Evolutionary conservation across 2,113 vertebrate species (phyloP), one percentile per base, ranked within the genome.

Genomic region (Amblyopsis rosae): DNA sequence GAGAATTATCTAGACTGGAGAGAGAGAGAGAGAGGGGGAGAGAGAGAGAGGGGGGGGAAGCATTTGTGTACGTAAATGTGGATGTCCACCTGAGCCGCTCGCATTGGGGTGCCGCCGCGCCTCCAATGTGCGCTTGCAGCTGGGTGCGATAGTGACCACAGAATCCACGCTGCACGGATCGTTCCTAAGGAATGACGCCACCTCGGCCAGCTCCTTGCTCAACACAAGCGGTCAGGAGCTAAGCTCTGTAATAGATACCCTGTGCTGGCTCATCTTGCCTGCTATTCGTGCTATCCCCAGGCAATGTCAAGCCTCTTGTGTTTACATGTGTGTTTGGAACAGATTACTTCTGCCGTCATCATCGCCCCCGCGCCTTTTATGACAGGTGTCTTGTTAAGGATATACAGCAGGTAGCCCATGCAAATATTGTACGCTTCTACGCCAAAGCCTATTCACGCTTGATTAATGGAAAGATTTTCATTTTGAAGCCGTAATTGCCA

Each of bases 161-260:
- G 73, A 73, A 32, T 80, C 80, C 72, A 75, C 74, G 71, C 70
- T 82, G 76, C 73, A 59, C 33, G 67, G 76, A 67, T 82, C 3
- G 71, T 81, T 84, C 76, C 79, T 82, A 59, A 66, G 69, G 87
- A 81, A 80, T 69, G 69, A 67, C 59, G 41, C 59, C 12, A 59
- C 47, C 33, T 66, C 68, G 6, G 3, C 67, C 57, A 50, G 64
- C 61, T 19, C 59, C 41, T 9, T 35, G 59, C 47, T 16, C 68
- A 41, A 62, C 65, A 66, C 66, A 62, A 65, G 62, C 65, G 58
- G 69, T 54, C 35, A 32, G 64, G 26, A 26, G 26, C 26, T 26
- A 26, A 26, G 26, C 26, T 33, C 74, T 79, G 77, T 81, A 80
- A 83, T 78, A 64, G 54, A 70, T 78, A 71, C 82, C 70, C 80